Conservation (phyloP, 2,797 vertebrate genomes). For the Enoplosus armatus region DNA sequence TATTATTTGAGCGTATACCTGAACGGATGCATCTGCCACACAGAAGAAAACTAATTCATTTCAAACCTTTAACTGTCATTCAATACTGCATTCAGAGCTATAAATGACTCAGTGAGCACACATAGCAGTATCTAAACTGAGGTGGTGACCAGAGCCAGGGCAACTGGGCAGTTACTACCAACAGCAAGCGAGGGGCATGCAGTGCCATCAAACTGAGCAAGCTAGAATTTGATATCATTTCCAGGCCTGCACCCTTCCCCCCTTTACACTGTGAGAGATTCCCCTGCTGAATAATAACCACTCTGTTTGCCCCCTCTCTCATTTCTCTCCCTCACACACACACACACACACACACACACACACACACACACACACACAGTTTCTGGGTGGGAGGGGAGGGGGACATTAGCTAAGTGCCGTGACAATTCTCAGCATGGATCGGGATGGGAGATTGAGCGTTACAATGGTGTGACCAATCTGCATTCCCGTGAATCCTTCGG, state of each 20-base stretch:
- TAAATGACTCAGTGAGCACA: conserved; percentile 3
- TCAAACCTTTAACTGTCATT: neutral
- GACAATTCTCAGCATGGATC: conserved; percentile 80
- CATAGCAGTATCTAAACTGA: conserved; percentile 15
- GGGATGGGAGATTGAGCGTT: conserved; percentile 73
- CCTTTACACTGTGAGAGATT: conserved; percentile 64
- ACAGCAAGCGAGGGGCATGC: conserved; percentile 5
- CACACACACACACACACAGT: conserved; percentile 37
- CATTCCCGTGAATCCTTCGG: conserved; percentile 70
- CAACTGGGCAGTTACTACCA: conserved; percentile 46
- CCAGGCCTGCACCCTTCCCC: conserved; percentile 57
- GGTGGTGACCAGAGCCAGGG: conserved; percentile 23
- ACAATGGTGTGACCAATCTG: conserved; percentile 82
- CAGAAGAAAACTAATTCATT: neutral
- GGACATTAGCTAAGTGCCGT: conserved; percentile 78
- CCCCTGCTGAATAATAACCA: conserved; percentile 76
- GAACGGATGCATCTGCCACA: neutral
- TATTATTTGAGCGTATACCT: conserved; percentile 2
- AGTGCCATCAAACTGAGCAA: conserved; percentile 46
- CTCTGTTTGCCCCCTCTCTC: conserved; percentile 62
- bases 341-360: conserved; percentile 35
- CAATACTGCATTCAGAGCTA: neutral
- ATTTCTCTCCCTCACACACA: conserved; percentile 24
- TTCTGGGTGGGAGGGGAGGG: conserved; percentile 40
- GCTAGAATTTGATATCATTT: conserved; percentile 69